Evolutionary conservation across 2,113 vertebrate species (phyloP).

Genomic region (Nycticebus coucang): DNA sequence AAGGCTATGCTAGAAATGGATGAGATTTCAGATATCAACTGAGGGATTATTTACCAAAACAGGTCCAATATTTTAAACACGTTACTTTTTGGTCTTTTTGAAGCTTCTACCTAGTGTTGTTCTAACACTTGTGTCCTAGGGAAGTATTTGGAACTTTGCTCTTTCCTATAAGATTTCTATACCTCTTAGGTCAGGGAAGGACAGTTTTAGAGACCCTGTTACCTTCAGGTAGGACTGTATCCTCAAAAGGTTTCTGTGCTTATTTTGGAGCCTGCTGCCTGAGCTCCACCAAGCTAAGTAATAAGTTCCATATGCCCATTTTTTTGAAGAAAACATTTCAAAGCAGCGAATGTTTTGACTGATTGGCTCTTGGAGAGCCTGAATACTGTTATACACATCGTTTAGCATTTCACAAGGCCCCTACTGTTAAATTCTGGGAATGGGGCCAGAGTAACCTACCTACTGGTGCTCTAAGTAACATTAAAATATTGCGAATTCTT

Average conservation of each 20-base stretch:
- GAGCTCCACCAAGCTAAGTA: slow-evolving; percentile 87
- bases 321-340: slow-evolving; percentile 89
- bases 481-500: slow-evolving; percentile 80
- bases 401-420: slow-evolving; percentile 93
- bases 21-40: neutral
- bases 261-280: slow-evolving; percentile 85
- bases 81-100: slow-evolving; percentile 34
- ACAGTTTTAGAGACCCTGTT: slow-evolving; percentile 77
- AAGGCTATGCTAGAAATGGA: neutral
- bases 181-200: slow-evolving; percentile 77
- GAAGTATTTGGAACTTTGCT: slow-evolving; percentile 55
- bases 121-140: slow-evolving; percentile 62
- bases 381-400: slow-evolving; percentile 90
- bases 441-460: slow-evolving; percentile 87
- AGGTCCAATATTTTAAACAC: slow-evolving; percentile 12
- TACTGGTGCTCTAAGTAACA: slow-evolving; percentile 85
- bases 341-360: slow-evolving; percentile 90
- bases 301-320: slow-evolving; percentile 92
- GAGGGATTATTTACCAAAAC: slow-evolving; percentile 25
- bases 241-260: slow-evolving; percentile 84
- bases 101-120: slow-evolving; percentile 66
- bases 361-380: slow-evolving; percentile 86
- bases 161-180: slow-evolving; percentile 73
- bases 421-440: slow-evolving; percentile 93
- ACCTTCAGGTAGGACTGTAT: slow-evolving; percentile 82